These are phyloP conservation scores for Agonopterix subpropinquella DNA, from an alignment of 2,888 invertebrate species.

Conservation along the genomic window DNA sequence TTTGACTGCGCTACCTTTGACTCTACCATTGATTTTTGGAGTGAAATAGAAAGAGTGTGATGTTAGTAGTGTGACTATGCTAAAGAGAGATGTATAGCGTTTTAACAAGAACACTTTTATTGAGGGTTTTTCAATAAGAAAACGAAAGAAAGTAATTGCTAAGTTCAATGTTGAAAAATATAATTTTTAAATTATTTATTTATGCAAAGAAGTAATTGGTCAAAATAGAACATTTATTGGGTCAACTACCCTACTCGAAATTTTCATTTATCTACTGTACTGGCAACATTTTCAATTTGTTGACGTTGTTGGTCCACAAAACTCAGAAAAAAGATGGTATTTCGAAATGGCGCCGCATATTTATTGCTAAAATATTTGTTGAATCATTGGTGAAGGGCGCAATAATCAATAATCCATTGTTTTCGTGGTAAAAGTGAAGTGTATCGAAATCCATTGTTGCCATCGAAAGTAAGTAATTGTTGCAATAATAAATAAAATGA, in stretches of 20 bases:
- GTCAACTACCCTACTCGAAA: too few relatives aligned
- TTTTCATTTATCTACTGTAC: too few relatives aligned
- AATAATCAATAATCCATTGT: too few relatives aligned
- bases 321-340: neutral
- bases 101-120: neutral
- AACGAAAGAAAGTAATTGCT: too few relatives aligned
- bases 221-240: too few relatives aligned
- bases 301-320: too few relatives aligned
- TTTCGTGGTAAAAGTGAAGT: neutral
- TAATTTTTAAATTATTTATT: too few relatives aligned
- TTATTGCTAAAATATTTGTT: neutral
- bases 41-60: constrained; percentile 2
- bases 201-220: too few relatives aligned
- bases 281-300: too few relatives aligned
- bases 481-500: constrained; percentile 61
- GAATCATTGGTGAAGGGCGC: too few relatives aligned
- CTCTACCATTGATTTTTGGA: constrained; percentile 16
- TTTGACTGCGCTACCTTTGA: neutral
- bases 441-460: constrained; percentile 41
- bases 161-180: too few relatives aligned
- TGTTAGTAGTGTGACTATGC: neutral
- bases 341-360: constrained; percentile 5
- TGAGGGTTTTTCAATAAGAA: neutral
- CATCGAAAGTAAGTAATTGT: constrained; percentile 63
- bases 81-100: neutral